phyloP scores from a whole-genome alignment of 2,113 vertebrate species.

The Cervus canadensis region DNA sequence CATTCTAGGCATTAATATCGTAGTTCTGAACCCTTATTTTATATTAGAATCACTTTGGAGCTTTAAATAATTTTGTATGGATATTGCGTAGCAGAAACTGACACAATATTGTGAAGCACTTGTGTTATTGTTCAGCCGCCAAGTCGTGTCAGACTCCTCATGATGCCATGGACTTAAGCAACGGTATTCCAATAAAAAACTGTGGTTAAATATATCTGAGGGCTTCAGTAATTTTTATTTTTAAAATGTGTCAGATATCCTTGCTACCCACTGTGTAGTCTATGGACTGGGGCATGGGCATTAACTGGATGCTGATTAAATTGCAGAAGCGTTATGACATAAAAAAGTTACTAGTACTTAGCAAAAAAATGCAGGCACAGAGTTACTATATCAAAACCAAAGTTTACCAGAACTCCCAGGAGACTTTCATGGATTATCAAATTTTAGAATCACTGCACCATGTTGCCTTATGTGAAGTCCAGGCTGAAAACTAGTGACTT shows the following conservation, averaged over 20 bases:
- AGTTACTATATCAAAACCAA: not conserved
- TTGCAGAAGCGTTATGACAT: not conserved
- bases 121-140: not conserved
- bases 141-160: not conserved
- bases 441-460: not conserved
- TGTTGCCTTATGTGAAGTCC: not conserved
- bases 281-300: rapidly evolving
- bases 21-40: not conserved
- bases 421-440: not conserved
- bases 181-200: not conserved
- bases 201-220: not conserved
- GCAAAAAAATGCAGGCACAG: not conserved
- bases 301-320: not conserved
- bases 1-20: not conserved
- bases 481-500: not conserved
- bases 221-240: not conserved
- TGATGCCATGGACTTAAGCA: not conserved
- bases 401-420: not conserved
- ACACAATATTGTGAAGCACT: not conserved
- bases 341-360: not conserved
- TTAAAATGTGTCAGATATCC: not conserved
- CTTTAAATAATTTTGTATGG: not conserved
- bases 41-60: not conserved
- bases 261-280: not conserved
- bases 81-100: not conserved